Percentiles rank a stretch among this genome's conserved stretches.
phyloP scores from a whole-genome alignment of 2,797 vertebrate species.

The Spinus olivaceus region DNA sequence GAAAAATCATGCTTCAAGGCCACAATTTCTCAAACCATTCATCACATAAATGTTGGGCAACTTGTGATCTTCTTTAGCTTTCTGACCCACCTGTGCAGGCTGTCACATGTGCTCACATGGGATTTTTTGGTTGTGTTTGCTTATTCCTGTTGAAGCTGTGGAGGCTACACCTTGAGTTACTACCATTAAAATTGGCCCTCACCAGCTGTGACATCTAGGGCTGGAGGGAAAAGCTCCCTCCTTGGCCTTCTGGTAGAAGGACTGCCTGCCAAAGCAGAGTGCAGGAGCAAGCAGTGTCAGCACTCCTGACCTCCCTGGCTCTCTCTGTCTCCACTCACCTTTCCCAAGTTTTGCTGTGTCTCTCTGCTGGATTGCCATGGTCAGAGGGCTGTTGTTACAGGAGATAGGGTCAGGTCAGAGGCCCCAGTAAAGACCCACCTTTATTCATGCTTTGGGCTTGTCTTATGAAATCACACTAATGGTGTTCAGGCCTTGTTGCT shows the following conservation, averaged over 20 bases:
- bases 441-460: background rate
- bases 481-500: background rate
- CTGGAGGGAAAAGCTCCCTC: background rate
- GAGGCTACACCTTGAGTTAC: background rate
- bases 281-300: background rate
- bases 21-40: fast-evolving
- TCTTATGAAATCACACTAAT: background rate
- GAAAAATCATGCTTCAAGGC: background rate
- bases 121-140: fast-evolving
- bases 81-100: background rate
- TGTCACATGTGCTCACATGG: fast-evolving
- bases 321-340: fast-evolving
- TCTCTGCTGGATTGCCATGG: fast-evolving
- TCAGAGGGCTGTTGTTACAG: background rate
- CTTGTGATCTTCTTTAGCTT: background rate
- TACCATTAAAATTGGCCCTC: background rate
- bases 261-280: background rate
- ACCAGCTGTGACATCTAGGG: background rate
- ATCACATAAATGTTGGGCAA: fast-evolving
- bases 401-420: fast-evolving
- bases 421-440: background rate
- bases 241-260: background rate
- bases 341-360: background rate
- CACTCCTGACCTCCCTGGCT: fast-evolving
- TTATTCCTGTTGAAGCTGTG: background rate